phyloP scores from a whole-genome alignment of 2,888 invertebrate species.

The Epinotia ramella region DNA sequence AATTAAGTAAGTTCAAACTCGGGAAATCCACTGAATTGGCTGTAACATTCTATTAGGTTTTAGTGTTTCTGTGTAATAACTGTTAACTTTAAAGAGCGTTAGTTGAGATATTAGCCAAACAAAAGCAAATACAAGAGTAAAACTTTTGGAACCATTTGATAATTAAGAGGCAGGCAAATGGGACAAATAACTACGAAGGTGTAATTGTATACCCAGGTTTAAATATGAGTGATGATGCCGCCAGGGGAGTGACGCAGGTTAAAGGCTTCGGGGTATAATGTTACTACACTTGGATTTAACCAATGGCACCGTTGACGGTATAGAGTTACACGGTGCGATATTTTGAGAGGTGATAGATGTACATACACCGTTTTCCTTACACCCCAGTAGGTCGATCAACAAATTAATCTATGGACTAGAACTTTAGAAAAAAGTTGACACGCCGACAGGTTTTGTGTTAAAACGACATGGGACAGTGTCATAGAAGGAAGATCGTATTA shows the following conservation, averaged over 20 bases:
- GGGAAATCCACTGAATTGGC: background rate
- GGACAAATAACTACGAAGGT: conserved; percentile 52
- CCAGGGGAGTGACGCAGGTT: conserved; percentile 58
- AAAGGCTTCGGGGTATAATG: conserved; percentile 65
- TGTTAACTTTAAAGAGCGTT: background rate
- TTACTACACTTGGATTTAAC: conserved; percentile 72
- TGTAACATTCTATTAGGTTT: background rate
- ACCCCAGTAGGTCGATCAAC: conserved; percentile 67
- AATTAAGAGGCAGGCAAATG: conserved; percentile 37
- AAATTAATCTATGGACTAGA: conserved; percentile 68
- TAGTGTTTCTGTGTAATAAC: background rate
- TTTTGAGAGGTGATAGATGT: conserved; percentile 75
- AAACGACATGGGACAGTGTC: conserved; percentile 54
- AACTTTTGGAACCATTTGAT: background rate
- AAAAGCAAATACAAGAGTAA: background rate
- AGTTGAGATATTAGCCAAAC: background rate
- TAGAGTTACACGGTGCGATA: conserved; percentile 75
- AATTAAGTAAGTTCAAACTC: background rate
- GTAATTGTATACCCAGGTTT: conserved; percentile 66
- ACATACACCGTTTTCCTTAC: conserved; percentile 71
- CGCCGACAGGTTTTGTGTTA: conserved; percentile 74
- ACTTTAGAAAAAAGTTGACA: conserved; percentile 68
- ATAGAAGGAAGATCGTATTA: conserved; percentile 39
- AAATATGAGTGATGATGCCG: conserved; percentile 64
- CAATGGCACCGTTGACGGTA: conserved; percentile 77